Evolutionary conservation across 1,140 invertebrate species (phyloP).

Genomic region (Leguminivora glycinivorella): DNA sequence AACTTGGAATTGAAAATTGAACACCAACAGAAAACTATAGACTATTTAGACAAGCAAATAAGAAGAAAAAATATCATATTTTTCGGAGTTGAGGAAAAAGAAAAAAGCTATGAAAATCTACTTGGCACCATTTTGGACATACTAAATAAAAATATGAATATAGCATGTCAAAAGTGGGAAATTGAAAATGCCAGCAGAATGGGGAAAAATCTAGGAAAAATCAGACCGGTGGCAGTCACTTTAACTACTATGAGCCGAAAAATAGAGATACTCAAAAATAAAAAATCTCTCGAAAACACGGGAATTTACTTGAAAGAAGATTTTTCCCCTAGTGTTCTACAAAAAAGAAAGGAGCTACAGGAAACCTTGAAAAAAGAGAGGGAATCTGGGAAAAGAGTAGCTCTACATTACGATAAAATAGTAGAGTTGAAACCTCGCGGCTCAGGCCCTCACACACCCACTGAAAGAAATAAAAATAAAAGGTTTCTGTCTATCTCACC

Average conservation of each 20-base stretch:
- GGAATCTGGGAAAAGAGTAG: background rate
- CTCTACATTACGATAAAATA: background rate
- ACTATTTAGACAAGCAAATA: background rate
- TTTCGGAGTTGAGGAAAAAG: background rate
- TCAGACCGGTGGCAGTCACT: background rate
- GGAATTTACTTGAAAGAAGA: background rate
- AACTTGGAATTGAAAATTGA: background rate
- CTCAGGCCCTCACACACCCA: background rate
- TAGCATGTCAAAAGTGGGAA: background rate
- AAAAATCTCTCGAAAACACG: background rate
- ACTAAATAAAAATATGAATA: conserved; percentile 2
- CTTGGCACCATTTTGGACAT: background rate
- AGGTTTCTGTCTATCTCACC: background rate
- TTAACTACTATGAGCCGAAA: background rate
- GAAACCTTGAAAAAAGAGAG: background rate
- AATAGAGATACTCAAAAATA: background rate
- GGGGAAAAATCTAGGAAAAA: background rate
- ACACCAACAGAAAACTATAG: background rate
- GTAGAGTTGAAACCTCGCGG: background rate
- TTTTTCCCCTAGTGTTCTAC: background rate
- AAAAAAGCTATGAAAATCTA: background rate
- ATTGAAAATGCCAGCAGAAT: background rate
- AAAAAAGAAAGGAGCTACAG: background rate
- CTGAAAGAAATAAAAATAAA: background rate
- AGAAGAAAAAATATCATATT: background rate